Evolutionary conservation across 2,888 invertebrate genomes (phyloP), one percentile per base, ranked within the genome.

Genomic region (Esperia sulphurella): DNA sequence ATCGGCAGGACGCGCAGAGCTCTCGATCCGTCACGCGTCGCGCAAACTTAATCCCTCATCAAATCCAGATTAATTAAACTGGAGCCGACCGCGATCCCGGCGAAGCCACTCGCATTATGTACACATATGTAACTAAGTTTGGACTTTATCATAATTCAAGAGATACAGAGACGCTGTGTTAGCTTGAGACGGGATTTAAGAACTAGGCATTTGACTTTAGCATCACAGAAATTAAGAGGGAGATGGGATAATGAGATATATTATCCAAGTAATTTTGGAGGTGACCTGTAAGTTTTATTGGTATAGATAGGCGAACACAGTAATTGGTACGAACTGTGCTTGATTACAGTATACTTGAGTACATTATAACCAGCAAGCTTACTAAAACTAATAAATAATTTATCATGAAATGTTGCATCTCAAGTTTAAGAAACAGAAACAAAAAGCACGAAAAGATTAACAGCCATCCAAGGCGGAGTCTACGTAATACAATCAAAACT

Each of bases 31-130:
- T 86, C 84, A 86, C 84, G 82, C 82, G 81, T 75, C 79, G 79
- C 79, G 69, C 75, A 58, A 79, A 79, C 86, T 78, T 85, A 86
- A 85, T 83, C 85, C 82, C 81, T 82, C 84, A 85, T 87, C 86
- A 88, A 84, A 87, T 83, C 84, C 85, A 84, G 85, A 88, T 85
- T 86, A 88, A 88, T 88, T 81, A 80, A 82, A 80, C 76, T 64
- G 65, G 68, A 73, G 70, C 69, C 78, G 68, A 73, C 80, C 79
- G 72, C 79, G 79, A 81, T 71, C 75, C 77, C 71, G 58, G 68
- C 63, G 69, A 63, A 75, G 70, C 75, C 65, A 66, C 72, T 71
- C 70, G 68, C 75, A 71, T 74, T 72, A 61, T 63, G 66, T 71
- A 63, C 56, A 71, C 71, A 63, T 66, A 63, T 65, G 65, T 72